Evolutionary conservation across 2,888 invertebrate species (phyloP).

Genomic region (Dolichomitus sp.): DNA sequence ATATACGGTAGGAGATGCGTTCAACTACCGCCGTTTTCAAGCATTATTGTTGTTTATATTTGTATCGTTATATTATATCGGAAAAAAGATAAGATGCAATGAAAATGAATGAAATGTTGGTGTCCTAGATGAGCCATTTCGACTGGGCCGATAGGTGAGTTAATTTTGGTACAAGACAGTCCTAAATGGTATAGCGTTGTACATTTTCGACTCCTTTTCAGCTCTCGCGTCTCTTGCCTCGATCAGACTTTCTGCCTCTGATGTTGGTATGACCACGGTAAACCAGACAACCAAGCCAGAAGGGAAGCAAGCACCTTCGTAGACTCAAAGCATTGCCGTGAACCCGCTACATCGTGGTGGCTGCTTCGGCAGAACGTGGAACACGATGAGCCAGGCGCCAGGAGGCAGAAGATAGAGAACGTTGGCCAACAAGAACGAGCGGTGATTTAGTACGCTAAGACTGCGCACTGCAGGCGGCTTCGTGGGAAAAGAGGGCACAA

Average conservation of each 20-base stretch:
- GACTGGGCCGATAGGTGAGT: too few relatives aligned
- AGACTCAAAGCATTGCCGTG: slow-evolving; percentile 38
- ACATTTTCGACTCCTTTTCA: background rate
- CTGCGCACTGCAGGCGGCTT: slow-evolving; percentile 75
- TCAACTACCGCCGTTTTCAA: background rate
- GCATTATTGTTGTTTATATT: background rate
- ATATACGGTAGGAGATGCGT: background rate
- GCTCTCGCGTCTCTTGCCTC: slow-evolving; percentile 1
- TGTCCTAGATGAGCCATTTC: too few relatives aligned
- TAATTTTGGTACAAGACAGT: too few relatives aligned
- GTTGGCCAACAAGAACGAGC: slow-evolving; percentile 77
- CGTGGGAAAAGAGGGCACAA: slow-evolving; percentile 68
- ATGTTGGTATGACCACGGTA: background rate
- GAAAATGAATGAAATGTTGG: background rate
- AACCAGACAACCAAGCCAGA: slow-evolving; percentile 3
- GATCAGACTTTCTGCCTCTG: background rate
- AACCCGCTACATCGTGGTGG: slow-evolving; percentile 33
- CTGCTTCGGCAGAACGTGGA: slow-evolving; percentile 44
- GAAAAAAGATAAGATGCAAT: background rate
- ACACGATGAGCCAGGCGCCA: slow-evolving; percentile 58
- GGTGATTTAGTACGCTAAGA: slow-evolving; percentile 82
- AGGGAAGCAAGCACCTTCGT: slow-evolving; percentile 42
- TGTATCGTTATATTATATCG: background rate
- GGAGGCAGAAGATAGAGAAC: slow-evolving; percentile 68
- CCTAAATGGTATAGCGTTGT: background rate